These are phyloP conservation scores for Dermatemys mawii DNA, from an alignment of 2,113 vertebrate genomes.

Conservation along the genomic window DNA sequence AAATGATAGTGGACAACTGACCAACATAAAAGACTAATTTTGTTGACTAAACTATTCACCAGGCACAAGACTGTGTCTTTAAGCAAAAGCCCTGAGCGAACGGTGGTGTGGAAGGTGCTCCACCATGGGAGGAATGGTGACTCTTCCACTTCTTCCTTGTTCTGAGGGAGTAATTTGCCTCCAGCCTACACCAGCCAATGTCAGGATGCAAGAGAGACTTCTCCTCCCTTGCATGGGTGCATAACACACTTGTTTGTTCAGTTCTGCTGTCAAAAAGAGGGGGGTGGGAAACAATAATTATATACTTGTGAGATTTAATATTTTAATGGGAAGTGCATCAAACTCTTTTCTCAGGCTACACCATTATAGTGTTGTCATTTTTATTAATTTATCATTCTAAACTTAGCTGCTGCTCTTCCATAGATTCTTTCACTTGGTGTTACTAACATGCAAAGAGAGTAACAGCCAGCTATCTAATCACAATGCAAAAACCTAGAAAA, in stretches of 20 bases:
- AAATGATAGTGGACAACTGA: background rate
- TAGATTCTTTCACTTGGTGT: conserved; percentile 1
- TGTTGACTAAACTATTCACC: background rate
- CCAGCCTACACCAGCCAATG: background rate
- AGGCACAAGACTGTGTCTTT: background rate
- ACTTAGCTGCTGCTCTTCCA: background rate
- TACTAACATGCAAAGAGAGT: background rate
- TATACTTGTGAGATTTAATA: conserved; percentile 5
- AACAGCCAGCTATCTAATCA: background rate
- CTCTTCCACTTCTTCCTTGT: background rate
- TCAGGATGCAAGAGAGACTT: background rate
- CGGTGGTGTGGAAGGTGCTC: background rate
- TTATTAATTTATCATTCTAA: background rate
- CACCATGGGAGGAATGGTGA: background rate
- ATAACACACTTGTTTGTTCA: conserved; percentile 14
- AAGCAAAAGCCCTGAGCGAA: background rate
- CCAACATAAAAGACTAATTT: background rate
- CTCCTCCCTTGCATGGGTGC: background rate
- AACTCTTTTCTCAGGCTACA: background rate
- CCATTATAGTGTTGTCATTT: conserved; percentile 6
- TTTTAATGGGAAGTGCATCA: conserved; percentile 1
- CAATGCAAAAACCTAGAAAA: background rate
- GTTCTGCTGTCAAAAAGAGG: conserved; percentile 2
- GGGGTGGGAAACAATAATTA: conserved; percentile 6
- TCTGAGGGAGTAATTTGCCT: background rate